Percentiles rank a stretch among this genome's conserved stretches.
Evolutionary conservation across 2,888 invertebrate genomes (phyloP).

Genomic region (Drosophila incognita): DNA sequence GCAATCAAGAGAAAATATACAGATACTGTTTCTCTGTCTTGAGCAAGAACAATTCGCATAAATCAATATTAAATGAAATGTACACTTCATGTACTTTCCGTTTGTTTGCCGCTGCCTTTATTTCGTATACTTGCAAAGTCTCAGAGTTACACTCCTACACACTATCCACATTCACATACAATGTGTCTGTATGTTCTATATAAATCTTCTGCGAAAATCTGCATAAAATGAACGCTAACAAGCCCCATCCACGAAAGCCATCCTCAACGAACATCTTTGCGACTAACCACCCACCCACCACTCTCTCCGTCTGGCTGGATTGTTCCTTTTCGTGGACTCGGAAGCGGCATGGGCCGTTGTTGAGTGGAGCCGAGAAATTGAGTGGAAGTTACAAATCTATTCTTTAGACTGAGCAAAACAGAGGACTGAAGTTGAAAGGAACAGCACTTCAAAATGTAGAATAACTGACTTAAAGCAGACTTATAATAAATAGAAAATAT

Average conservation of each 20-base stretch:
- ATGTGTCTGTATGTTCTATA: slow-evolving; percentile 72
- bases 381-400: slow-evolving; percentile 57
- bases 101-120: slow-evolving; percentile 40
- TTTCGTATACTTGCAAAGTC: slow-evolving; percentile 25
- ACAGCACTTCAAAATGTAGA: background rate
- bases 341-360: slow-evolving; percentile 12
- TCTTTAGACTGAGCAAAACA: slow-evolving; percentile 36
- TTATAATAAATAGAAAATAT: background rate
- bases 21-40: slow-evolving; percentile 17
- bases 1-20: slow-evolving; percentile 62
- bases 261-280: slow-evolving; percentile 61
- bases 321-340: slow-evolving; percentile 16
- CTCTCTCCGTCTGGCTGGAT: slow-evolving; percentile 42
- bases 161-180: slow-evolving; percentile 40
- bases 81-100: slow-evolving; percentile 65
- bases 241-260: slow-evolving; percentile 54
- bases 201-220: slow-evolving; percentile 76
- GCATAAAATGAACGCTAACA: slow-evolving; percentile 82
- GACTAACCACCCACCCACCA: slow-evolving; percentile 42
- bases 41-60: slow-evolving; percentile 53
- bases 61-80: slow-evolving; percentile 81
- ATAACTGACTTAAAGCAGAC: background rate
- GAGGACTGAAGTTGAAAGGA: background rate
- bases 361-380: slow-evolving; percentile 45
- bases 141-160: background rate